A percentile compares a stretch with the other conserved stretches of the same genome.
These are phyloP conservation scores for Hyla sarda DNA, from an alignment of 2,113 vertebrate species.

Conservation along the genomic window DNA sequence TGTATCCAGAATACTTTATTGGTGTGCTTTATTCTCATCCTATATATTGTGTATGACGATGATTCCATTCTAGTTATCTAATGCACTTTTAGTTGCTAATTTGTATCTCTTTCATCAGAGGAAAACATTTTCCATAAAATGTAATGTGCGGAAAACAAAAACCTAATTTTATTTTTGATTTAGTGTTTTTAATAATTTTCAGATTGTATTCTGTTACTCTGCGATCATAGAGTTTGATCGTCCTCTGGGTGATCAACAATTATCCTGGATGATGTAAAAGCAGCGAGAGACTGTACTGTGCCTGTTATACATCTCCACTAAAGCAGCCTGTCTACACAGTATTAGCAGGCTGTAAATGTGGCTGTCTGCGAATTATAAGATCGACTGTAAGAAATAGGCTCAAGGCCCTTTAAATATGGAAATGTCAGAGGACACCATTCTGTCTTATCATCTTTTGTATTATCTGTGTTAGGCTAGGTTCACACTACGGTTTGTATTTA, in stretches of 20 bases:
- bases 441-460: too few species aligned
- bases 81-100: neutral
- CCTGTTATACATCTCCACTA: neutral
- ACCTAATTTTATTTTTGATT: constrained; percentile 16
- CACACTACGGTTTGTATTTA: too few species aligned
- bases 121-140: neutral
- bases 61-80: neutral
- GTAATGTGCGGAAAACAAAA: constrained; percentile 1
- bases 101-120: constrained; percentile 4
- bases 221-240: neutral
- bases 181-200: neutral
- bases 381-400: neutral
- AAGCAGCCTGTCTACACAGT: neutral
- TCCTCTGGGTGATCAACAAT: neutral
- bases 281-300: neutral
- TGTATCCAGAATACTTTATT: neutral
- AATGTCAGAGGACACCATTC: neutral
- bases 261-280: neutral
- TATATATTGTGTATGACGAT: neutral
- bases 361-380: neutral
- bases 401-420: neutral
- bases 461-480: too few species aligned
- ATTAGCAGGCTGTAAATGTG: neutral
- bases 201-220: neutral
- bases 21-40: neutral